Evolutionary conservation across 2,797 vertebrate species (phyloP), one percentile per base, ranked within the genome.

Genomic region (Crenichthys baileyi): DNA sequence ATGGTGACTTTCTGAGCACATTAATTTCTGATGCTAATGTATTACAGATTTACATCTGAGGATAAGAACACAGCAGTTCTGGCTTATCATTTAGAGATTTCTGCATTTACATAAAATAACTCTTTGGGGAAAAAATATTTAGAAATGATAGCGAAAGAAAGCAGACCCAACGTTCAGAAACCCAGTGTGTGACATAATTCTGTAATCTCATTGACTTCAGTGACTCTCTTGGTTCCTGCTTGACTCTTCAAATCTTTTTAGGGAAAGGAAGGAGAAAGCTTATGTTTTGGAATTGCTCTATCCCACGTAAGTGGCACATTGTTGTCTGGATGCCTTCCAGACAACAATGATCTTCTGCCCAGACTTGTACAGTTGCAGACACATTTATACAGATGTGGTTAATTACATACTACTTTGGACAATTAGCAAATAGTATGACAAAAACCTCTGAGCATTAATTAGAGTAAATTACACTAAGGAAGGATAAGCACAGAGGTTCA

Each of bases 381-480:
- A 86, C 83, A 77, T 88, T 90, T 93, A 79, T 88, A 84, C 92
- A 92, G 92, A 94, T 94, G 93, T 92, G 91, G 89, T 94, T 95
- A 95, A 95, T 95, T 94, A 92, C 85, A 85, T 83, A 76, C 76
- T 71, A 79, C 91, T 91, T 93, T 86, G 91, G 93, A 93, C 91
- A 93, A 92, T 95, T 94, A 95, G 94, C 91, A 93, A 94, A 94
- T 90, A 92, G 94, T 93, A 89, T 94, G 92, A 94, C 93, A 91
- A 93, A 94, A 95, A 95, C 95, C 94, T 94, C 87, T 83, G 85
- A 85, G 87, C 93, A 94, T 96, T 96, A 96, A 96, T 95, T 95
- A 96, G 95, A 95, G 93, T 91, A 92, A 95, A 95, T 95, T 96
- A 94, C 93, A 93, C 95, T 90, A 91, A 94, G 94, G 94, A 94